phyloP scores from a whole-genome alignment of 1,140 invertebrate species.

The Battus philenor region DNA sequence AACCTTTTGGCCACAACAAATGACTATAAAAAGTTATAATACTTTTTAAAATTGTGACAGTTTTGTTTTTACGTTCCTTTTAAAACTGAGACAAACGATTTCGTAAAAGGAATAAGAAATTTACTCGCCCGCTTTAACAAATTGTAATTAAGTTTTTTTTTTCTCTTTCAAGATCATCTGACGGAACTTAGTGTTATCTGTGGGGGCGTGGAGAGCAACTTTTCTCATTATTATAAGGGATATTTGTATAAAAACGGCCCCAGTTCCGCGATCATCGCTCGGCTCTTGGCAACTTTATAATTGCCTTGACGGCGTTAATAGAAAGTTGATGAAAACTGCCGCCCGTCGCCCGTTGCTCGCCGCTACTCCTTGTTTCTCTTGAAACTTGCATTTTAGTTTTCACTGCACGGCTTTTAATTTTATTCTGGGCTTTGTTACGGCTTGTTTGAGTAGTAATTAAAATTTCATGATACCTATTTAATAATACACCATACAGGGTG shows the following conservation, averaged over 20 bases:
- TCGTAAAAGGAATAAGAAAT: conserved; percentile 11
- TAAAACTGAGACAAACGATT: no score
- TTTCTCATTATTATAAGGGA: conserved; percentile 69
- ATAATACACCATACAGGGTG: no score
- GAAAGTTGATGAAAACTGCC: conserved; percentile 71
- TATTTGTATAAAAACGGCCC: conserved; percentile 65
- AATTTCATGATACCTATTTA: no score
- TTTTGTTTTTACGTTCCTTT: no score
- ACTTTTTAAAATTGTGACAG: no score
- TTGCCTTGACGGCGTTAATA: conserved; percentile 68
- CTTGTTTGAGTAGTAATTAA: no score
- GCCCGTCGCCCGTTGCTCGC: conserved; percentile 27
- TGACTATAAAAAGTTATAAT: no score
- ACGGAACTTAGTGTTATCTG: conserved; percentile 34
- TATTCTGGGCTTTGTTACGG: conserved; percentile 8
- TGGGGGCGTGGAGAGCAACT: conserved; percentile 51
- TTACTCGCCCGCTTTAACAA: conserved; percentile 35
- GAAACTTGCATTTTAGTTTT: conserved; percentile 52
- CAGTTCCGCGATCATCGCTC: conserved; percentile 39
- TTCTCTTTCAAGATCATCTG: conserved; percentile 58
- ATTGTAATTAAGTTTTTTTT: conserved; percentile 56
- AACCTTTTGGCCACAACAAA: no score
- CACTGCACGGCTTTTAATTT: conserved; percentile 22
- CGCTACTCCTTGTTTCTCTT: conserved; percentile 50
- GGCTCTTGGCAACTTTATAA: conserved; percentile 61